These are phyloP conservation scores for Periophthalmus modestus DNA, from an alignment of 2,113 vertebrate genomes.

Conservation along the genomic window DNA sequence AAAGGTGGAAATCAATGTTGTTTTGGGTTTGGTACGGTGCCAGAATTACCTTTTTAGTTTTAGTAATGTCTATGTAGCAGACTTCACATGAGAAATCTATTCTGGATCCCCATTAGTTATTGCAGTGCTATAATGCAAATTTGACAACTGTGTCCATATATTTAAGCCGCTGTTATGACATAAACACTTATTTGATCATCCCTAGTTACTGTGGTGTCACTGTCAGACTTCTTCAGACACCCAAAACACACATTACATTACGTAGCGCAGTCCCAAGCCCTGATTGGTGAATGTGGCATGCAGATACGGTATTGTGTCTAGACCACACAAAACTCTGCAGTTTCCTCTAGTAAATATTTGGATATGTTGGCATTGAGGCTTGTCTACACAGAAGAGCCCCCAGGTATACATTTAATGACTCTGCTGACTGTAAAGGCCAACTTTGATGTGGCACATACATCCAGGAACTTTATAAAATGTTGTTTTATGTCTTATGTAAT, in stretches of 20 bases:
- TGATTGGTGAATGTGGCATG: constrained; percentile 35
- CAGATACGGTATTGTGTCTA: constrained; percentile 38
- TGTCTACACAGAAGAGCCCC: constrained; percentile 26
- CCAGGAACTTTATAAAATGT: constrained; percentile 39
- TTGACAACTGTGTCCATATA: background rate
- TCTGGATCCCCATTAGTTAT: background rate
- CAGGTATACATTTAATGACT: constrained; percentile 49
- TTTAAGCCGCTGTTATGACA: constrained; percentile 18
- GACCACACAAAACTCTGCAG: constrained; percentile 67
- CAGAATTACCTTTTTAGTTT: background rate
- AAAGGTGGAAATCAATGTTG: too few species aligned
- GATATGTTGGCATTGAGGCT: constrained; percentile 45
- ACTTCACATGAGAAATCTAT: background rate
- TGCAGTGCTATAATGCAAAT: background rate
- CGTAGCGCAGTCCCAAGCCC: constrained; percentile 33
- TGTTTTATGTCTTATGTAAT: constrained; percentile 17
- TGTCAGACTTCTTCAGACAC: constrained; percentile 40
- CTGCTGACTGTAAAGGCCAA: constrained; percentile 26
- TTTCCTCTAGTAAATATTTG: constrained; percentile 73
- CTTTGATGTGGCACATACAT: constrained; percentile 67
- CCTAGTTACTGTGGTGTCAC: constrained; percentile 8
- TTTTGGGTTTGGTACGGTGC: background rate
- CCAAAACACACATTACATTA: constrained; percentile 48
- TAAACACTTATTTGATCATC: constrained; percentile 41
- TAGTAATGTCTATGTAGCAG: too few species aligned